Conservation (phyloP, 92 coral and sea anemone genomes). For the Porites lobata region DNA sequence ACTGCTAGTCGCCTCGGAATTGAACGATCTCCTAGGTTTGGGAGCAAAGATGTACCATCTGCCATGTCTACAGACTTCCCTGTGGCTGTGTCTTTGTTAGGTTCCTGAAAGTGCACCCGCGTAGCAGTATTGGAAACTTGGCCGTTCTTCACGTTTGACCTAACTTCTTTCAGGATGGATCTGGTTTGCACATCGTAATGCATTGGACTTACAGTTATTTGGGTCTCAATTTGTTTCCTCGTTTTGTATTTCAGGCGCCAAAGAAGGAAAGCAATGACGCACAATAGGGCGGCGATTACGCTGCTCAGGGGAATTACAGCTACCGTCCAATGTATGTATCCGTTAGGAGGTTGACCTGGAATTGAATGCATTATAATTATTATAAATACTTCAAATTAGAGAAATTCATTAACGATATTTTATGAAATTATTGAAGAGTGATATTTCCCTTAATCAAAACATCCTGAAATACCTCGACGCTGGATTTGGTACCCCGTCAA, state of each 20-base stretch:
- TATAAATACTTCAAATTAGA: background rate
- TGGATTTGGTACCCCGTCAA: too few species aligned
- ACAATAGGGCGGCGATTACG: slow-evolving; percentile 11
- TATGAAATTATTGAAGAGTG: too few species aligned
- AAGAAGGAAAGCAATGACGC: slow-evolving; percentile 38
- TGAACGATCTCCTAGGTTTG: background rate
- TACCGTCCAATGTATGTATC: slow-evolving; percentile 42
- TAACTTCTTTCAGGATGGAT: slow-evolving; percentile 1
- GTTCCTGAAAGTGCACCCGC: slow-evolving; percentile 24
- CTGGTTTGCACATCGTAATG: slow-evolving; percentile 24
- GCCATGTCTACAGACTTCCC: too few species aligned
- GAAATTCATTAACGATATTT: background rate
- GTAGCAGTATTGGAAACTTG: background rate
- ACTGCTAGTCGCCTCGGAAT: slow-evolving; percentile 33
- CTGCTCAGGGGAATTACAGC: slow-evolving; percentile 42
- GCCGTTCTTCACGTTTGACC: background rate
- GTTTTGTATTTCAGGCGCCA: slow-evolving; percentile 38
- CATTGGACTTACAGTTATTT: slow-evolving; percentile 4
- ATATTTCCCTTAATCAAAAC: too few species aligned
- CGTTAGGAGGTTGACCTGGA: slow-evolving; percentile 30
- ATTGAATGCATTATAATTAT: background rate
- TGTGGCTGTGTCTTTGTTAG: background rate
- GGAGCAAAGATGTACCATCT: background rate
- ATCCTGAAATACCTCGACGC: too few species aligned
- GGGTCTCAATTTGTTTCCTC: slow-evolving; percentile 6